Evolutionary conservation across 2,888 invertebrate genomes (phyloP).

Genomic region (Nemoura dubitans): DNA sequence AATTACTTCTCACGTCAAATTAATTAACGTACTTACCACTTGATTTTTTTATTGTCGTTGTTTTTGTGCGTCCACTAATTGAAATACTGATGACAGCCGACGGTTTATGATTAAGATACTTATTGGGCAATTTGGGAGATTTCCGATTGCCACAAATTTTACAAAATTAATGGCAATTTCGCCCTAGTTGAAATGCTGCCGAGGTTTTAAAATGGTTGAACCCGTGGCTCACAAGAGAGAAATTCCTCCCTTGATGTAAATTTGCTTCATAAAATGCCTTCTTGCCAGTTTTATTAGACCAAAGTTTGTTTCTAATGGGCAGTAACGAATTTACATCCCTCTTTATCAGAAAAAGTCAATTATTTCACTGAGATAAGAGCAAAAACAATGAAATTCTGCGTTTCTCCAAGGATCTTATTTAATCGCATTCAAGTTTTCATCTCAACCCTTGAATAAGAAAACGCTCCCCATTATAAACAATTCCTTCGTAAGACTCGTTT

Average conservation of each 20-base stretch:
- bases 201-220: neutral
- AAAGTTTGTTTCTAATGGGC: conserved; percentile 4
- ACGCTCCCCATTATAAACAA: neutral
- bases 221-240: neutral
- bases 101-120: neutral
- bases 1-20: neutral
- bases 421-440: neutral
- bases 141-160: too few relatives aligned
- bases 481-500: neutral
- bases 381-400: neutral
- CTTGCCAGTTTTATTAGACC: neutral
- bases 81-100: neutral
- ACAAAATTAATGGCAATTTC: neutral
- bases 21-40: neutral
- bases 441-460: neutral
- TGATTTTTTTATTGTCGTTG: neutral
- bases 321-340: neutral
- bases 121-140: neutral
- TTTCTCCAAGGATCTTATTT: neutral
- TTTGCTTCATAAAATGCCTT: neutral
- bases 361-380: neutral
- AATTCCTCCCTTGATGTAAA: neutral
- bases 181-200: neutral
- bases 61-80: neutral
- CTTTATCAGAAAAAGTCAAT: neutral